Evolutionary conservation across 2,888 invertebrate species (phyloP).

Genomic region (Pemphredon lugubris): DNA sequence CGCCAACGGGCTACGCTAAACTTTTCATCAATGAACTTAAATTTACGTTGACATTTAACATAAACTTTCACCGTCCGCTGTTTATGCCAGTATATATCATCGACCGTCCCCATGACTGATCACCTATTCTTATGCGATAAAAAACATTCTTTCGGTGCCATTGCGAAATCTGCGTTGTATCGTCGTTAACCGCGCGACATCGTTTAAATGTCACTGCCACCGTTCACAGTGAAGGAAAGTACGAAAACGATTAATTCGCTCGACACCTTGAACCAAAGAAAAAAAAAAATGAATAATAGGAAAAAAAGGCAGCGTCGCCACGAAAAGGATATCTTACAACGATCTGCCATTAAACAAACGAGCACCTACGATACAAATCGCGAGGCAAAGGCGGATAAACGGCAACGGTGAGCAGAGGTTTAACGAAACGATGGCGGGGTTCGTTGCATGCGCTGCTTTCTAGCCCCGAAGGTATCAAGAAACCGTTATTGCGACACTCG

Average conservation of each 20-base stretch:
- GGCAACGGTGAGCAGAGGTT: not conserved
- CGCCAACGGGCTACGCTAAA: not conserved
- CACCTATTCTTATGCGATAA: conserved; percentile 21
- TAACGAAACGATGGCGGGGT: conserved; percentile 13
- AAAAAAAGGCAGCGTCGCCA: conserved; percentile 4
- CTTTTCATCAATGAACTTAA: conserved; percentile 22
- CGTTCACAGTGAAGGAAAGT: too few relatives aligned
- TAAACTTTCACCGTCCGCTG: conserved; percentile 28
- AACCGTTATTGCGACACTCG: conserved; percentile 10
- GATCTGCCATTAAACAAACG: conserved; percentile 32
- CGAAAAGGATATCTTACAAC: conserved; percentile 19
- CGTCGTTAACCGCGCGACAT: not conserved
- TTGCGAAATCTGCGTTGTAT: conserved; percentile 16
- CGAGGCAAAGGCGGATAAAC: conserved; percentile 5
- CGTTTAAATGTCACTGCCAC: not conserved
- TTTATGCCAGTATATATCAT: conserved; percentile 38
- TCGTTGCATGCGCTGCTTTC: conserved; percentile 24
- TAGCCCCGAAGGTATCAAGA: conserved; percentile 15
- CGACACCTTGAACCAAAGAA: not conserved
- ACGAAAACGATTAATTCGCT: conserved; percentile 9
- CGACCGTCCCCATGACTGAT: conserved; percentile 25
- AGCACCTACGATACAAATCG: not conserved
- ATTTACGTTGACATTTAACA: conserved; percentile 36
- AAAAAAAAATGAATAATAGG: not conserved
- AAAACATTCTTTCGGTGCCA: conserved; percentile 7